Percentiles rank a stretch among this genome's conserved stretches.
Evolutionary conservation across 1,140 invertebrate species (phyloP).

Genomic region (Drosophila prosaltans): DNA sequence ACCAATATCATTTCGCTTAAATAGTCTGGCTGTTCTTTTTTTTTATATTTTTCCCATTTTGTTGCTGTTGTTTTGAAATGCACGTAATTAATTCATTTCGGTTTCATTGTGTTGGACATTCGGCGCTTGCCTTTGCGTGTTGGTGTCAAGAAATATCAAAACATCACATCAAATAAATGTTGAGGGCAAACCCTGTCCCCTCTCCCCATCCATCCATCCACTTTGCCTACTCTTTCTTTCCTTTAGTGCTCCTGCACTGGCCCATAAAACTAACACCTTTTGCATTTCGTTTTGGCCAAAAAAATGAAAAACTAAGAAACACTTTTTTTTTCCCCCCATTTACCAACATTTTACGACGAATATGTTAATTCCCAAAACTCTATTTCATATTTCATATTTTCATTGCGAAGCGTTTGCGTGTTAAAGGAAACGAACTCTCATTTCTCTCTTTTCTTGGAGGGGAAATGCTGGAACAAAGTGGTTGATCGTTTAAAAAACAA

Average conservation of each 20-base stretch:
- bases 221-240: constrained; percentile 8
- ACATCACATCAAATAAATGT: constrained; percentile 83
- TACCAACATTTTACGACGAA: constrained; percentile 48
- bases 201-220: constrained; percentile 10
- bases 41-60: constrained; percentile 47
- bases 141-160: constrained; percentile 83
- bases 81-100: constrained; percentile 81
- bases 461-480: constrained; percentile 67
- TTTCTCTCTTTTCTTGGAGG: background rate
- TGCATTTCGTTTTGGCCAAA: constrained; percentile 52
- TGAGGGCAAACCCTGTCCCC: constrained; percentile 55
- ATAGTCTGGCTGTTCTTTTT: constrained; percentile 66
- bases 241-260: constrained; percentile 2
- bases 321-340: constrained; percentile 21
- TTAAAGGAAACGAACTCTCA: constrained; percentile 19
- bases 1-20: constrained; percentile 81
- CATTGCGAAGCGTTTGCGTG: constrained; percentile 51
- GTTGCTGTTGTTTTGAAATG: constrained; percentile 69
- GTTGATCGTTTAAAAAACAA: constrained; percentile 82
- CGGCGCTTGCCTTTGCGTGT: constrained; percentile 70
- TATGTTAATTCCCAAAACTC: constrained; percentile 71
- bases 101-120: constrained; percentile 70
- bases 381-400: constrained; percentile 75
- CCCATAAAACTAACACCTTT: constrained; percentile 64
- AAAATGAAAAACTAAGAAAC: constrained; percentile 2